Base-by-base conservation (phyloP, 1,140 invertebrate species). In the Steinernema khuongi region DNA sequence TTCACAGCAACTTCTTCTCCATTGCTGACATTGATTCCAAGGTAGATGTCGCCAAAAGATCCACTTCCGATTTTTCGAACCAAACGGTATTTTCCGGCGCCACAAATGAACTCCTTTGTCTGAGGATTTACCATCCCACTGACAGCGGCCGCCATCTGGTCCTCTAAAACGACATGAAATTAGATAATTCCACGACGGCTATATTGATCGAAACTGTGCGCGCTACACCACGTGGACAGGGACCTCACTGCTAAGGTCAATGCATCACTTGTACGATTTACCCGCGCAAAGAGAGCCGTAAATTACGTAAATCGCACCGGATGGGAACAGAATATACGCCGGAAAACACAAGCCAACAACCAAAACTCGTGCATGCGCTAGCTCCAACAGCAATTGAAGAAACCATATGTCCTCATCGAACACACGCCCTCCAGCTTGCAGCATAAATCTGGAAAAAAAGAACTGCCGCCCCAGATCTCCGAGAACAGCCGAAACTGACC, bases 1-100 rank as follows among this genome's bases (percentile, higher is more conserved):
- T 98, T 98, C 30, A 97, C 92, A 81, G 95, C 95, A 69, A 97
- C 94, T 89, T 97, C 94, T 90, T 97, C 95, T 86, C 94, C 95
- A 90, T 94, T 96, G 83, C 91, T 90, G 83, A 94, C 91, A 89
- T 96, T 97, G 87, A 97, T 94, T 77, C 92, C 94, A 80, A 98
- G 89, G 87, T 96, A 98, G 86, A 99, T 98, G 88, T 98, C 96
- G 85, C 96, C 96, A 88, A 99, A 99, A 1, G 95, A 97, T 79
- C 96, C 96, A 86, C 93, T 95, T 85, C 93, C 96, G 85, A 99
- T 97, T 89, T 96, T 96, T 80, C 95, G 89, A 81, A 96, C 91
- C 81, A 99, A 90, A 85, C 94, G 91, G 88, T 98, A 98, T 87
- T 95, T 94, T 7, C 36, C 36, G 4, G 22, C 50, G 50, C 50